Base-by-base conservation (phyloP, 1,140 invertebrate species). In the Plectrocnemia conspersa region DNA sequence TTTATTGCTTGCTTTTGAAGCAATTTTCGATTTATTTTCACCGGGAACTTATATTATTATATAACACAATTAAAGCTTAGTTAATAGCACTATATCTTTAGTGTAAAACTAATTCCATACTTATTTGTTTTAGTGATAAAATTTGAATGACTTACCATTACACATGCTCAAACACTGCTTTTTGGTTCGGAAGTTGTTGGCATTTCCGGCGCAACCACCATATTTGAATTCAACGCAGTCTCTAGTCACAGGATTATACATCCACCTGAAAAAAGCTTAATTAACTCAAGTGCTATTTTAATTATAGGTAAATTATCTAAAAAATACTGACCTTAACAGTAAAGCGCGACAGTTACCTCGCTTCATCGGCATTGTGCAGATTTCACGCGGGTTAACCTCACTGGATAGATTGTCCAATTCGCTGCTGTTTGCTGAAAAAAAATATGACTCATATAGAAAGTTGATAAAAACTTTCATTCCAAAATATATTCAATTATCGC, bases 141-240 rank as follows among this genome's bases (percentile, higher is more conserved):
- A 29, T n/a, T 6, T 29, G 27, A 7, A 29, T 19, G 47, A 64
- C 53, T 65, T 63, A 68, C 77, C 76, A 59, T 69, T 66, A 49
- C 79, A 80, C 46, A 66, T 68, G 24, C 67, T 66, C 67, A 78
- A 68, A 64, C 80, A 82, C 35, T 72, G 68, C 58, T 78, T 75
- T 54, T 72, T 65, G 36, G 73, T 73, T 35, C 72, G 60, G 65
- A 85, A 85, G 58, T 83, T 83, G 64, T 85, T 85, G 23, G 69
- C 73, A 65, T 86, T 86, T 46, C 82, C 82, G 47, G 79, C 75
- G 61, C 83, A 85, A 44, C 83, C 83, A 3, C 83, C 79, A 56
- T 80, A 86, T 49, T 79, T 74, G 66, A 85, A 86, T 63, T 77
- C 66, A 25, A 74, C 64, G 60, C 83, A 85, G 49, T 72, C 67